These are phyloP conservation scores for Myotis yumanensis DNA, from an alignment of 2,113 vertebrate species.

Conservation along the genomic window DNA sequence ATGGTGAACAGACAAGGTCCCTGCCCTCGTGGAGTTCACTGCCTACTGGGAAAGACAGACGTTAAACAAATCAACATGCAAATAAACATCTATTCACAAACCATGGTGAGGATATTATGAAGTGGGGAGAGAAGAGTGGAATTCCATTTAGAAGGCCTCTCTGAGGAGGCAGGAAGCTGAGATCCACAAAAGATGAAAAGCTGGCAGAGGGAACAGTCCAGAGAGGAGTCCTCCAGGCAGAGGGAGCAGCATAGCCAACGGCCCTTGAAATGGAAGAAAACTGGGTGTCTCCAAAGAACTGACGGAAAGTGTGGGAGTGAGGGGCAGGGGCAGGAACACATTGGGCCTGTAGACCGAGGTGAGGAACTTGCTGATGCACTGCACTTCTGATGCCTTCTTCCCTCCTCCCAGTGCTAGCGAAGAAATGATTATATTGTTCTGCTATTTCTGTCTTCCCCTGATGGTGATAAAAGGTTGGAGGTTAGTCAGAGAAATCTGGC, in stretches of 20 bases:
- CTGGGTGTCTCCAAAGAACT: neutral
- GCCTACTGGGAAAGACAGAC: neutral
- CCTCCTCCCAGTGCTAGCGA: neutral
- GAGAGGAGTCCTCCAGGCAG: neutral
- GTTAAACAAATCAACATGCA: neutral
- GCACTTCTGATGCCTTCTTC: neutral
- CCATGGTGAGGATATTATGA: neutral
- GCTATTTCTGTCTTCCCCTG: neutral
- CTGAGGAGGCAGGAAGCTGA: neutral
- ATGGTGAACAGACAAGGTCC: neutral
- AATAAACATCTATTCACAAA: neutral
- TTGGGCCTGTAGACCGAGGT: neutral
- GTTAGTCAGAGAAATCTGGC: slow-evolving; percentile 8
- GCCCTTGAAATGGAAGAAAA: neutral
- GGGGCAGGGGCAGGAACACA: neutral
- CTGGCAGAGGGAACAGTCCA: neutral
- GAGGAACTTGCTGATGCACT: neutral
- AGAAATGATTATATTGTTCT: neutral
- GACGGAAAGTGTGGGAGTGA: neutral
- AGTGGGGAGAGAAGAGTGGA: neutral
- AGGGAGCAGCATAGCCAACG: neutral
- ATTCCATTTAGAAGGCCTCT: neutral
- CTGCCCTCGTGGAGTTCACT: neutral
- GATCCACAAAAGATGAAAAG: neutral
- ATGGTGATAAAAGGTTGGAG: neutral